Percentiles rank a stretch among this genome's conserved stretches.
Evolutionary conservation across 2,797 vertebrate genomes (phyloP).

Genomic region (Novumbra hubbsi): DNA sequence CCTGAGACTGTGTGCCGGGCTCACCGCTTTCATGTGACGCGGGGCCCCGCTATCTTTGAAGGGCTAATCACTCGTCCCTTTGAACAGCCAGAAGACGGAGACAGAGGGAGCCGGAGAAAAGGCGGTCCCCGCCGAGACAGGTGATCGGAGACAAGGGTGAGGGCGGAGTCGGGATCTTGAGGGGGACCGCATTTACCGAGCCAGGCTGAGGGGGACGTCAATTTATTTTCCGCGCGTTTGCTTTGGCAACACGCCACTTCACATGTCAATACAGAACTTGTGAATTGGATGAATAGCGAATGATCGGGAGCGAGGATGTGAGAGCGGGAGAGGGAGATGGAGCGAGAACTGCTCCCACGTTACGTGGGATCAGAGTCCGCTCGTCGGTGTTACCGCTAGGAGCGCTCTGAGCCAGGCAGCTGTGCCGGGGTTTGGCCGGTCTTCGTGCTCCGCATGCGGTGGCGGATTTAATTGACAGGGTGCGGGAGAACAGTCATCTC

Average conservation of each 20-base stretch:
- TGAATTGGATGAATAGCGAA: not conserved
- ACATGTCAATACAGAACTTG: not conserved
- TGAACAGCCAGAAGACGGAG: constrained; percentile 21
- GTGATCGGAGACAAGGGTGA: constrained; percentile 22
- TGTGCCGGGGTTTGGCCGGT: no score
- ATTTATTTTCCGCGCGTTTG: not conserved
- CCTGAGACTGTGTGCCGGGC: not conserved
- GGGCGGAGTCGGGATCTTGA: no score
- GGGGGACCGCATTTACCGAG: not conserved
- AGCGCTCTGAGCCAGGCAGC: not conserved
- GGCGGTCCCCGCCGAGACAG: not conserved
- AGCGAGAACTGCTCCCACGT: not conserved
- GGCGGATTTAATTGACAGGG: not conserved
- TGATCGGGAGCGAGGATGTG: not conserved
- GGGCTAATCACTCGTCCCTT: constrained; percentile 24
- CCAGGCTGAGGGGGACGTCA: not conserved
- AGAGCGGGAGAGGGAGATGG: not conserved
- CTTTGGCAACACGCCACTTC: not conserved
- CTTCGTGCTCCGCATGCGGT: not conserved
- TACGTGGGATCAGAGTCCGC: not conserved
- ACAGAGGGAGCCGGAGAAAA: not conserved
- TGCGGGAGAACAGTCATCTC: constrained; percentile 1
- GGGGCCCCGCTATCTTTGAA: constrained; percentile 22
- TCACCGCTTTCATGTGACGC: constrained; percentile 31
- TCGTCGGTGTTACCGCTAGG: not conserved